A percentile compares a stretch with the other conserved stretches of the same genome.
phyloP scores from a whole-genome alignment of 2,797 vertebrate species.

The Coracias cyanogaster region DNA sequence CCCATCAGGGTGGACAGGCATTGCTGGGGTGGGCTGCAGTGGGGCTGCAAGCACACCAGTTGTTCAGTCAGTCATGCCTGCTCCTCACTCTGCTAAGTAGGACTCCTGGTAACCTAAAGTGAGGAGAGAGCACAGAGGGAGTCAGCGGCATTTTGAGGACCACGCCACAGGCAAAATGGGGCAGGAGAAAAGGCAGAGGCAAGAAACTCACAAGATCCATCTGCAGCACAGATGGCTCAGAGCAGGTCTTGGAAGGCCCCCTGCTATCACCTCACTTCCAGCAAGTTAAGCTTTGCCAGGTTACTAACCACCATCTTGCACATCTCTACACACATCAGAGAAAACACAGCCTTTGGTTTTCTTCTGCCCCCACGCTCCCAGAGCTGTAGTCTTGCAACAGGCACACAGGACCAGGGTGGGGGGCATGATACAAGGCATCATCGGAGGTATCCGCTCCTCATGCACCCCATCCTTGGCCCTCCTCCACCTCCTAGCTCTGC shows the following conservation, averaged over 20 bases:
- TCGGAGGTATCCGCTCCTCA: accelerated
- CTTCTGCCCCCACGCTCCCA: not conserved
- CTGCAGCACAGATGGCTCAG: not conserved
- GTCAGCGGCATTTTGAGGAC: not conserved
- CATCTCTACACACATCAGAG: not conserved
- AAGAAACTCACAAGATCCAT: not conserved
- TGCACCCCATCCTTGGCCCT: not conserved
- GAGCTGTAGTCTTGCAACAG: not conserved
- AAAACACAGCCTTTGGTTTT: not conserved
- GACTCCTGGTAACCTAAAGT: not conserved
- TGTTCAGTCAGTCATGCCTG: accelerated
- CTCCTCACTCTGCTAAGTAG: not conserved
- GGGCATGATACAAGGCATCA: not conserved
- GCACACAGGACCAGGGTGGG: not conserved
- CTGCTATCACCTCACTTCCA: not conserved
- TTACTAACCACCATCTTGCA: not conserved
- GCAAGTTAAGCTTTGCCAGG: not conserved
- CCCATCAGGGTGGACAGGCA: not conserved
- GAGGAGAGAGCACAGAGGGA: not conserved
- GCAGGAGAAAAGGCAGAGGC: not conserved
- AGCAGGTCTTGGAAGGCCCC: not conserved
- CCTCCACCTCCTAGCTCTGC: not conserved
- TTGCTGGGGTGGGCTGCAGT: not conserved
- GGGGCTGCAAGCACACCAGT: not conserved
- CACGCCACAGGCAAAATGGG: not conserved